These are phyloP conservation scores for Amphibalanus amphitrite DNA, from an alignment of 1,140 invertebrate genomes.

Conservation along the genomic window DNA sequence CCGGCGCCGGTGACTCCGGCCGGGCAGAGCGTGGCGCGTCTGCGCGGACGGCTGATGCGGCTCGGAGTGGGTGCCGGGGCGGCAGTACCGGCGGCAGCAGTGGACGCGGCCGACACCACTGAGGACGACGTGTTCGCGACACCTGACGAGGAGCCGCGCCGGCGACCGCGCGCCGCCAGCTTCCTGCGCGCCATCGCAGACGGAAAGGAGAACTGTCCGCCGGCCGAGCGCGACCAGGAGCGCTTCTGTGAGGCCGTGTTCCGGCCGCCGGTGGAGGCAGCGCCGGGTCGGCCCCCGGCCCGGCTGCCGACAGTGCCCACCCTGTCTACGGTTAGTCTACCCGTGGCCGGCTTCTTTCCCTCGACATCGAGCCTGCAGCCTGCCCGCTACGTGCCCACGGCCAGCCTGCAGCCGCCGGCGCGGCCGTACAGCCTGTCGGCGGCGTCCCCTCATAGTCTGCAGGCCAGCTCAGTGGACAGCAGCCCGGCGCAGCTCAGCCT, in stretches of 20 bases:
- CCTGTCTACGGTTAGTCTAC: neutral
- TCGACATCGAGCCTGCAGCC: neutral
- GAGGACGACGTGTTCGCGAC: neutral
- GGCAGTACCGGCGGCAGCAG: neutral
- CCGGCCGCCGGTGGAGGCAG: neutral
- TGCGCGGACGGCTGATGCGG: neutral
- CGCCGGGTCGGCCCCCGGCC: too few species aligned
- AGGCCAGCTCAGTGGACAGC: too few species aligned
- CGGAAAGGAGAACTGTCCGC: neutral
- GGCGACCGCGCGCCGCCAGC: neutral
- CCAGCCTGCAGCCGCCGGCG: neutral
- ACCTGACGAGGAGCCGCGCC: neutral
- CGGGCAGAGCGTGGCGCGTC: neutral
- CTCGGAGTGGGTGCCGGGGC: neutral
- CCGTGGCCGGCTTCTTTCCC: neutral
- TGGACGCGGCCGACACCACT: neutral
- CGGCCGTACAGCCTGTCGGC: neutral
- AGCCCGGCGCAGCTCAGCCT: too few species aligned
- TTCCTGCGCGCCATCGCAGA: constrained; percentile 1
- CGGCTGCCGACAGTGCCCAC: too few species aligned
- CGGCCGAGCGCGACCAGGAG: neutral
- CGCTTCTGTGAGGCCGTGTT: neutral
- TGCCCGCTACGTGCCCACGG: neutral
- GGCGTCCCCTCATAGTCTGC: too few species aligned
- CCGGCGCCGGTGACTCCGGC: neutral